Base-by-base conservation (phyloP, 2,797 vertebrate genomes). In the Hydrolagus colliei region DNA sequence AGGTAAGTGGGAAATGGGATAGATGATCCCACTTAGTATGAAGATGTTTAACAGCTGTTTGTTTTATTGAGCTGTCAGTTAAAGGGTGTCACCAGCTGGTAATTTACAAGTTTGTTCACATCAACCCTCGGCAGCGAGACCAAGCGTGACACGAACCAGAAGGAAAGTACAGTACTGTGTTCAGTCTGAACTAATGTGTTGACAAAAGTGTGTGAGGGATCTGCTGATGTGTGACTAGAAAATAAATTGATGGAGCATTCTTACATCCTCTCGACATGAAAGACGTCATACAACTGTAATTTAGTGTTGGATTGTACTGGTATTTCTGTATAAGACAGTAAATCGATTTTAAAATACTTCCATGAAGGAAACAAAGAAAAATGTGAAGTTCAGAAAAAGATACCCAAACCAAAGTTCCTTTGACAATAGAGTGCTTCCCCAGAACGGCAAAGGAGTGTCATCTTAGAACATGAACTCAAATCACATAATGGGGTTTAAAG, bases 1-100 rank as follows among this genome's bases (percentile, higher is more conserved):
- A 80, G 62, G 78, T 80, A 67, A 67, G 61, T 32, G 4, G 32
- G 78, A 32, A 80, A 80, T 13, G 22, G 62, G 65, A 62, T 79
- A 22, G 77, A 67, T 80, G 8, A 67, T 67, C 7, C 41, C 32
- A 9, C 6, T 67, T 32, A 32, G 62, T 18, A 27, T 67, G 12
- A 16, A 35, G 67, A 67, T 80, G 22, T 80, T 65, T 18, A 63
- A 35, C 59, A 63, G 59, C 59, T 62, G 76, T 63, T 27, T 67
- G 62, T 12, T 27, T 6, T 35, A 16, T 32, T 63, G 35, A 80
- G 78, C 10, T 80, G 22, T 27, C 13, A 67, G 22, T 35, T 27
- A 67, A 63, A 65, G 65, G 65, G 32, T 65, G 22, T 13, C 16
- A n/a, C 77, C 65, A 27, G 22, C 7, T 27, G 22, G n/a, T 27